Evolutionary conservation across 1,140 invertebrate genomes (phyloP), one percentile per base, ranked within the genome.

Genomic region (Tribolium castaneum): DNA sequence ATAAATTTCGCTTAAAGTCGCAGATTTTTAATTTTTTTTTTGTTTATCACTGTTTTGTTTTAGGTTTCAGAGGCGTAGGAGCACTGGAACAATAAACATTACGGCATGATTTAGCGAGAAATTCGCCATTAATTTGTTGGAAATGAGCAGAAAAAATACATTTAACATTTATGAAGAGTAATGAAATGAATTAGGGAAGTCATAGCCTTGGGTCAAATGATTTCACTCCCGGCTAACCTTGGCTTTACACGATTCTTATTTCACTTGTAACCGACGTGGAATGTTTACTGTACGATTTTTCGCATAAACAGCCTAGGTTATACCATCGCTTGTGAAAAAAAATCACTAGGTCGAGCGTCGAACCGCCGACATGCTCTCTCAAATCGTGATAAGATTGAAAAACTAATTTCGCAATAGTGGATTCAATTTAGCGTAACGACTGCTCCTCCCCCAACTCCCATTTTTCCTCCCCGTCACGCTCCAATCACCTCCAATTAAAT

Each of bases 191-290:
- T 66, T 35, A 35, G 59, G 34, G 59, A 66, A 66, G 59, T 35
- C 6, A 35, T 35, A 66, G 59, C 59, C 59, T 66, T 66, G 59
- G 30, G 59, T n/a, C 30, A 66, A 66, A 66, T 66, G 59, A 66
- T 66, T 66, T 66, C 59, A 66, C 59, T 66, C 25, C 59, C 30
- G 30, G 59, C 9, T 35, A 66, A 66, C 59, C 59, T 66, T 66
- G 59, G 59, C 59, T 66, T 66, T 66, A 66, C 25, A 66, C 59
- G 59, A 66, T 66, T 35, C 59, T 22, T 56, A 39, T 56, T 14
- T 16, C 22, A 14, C 13, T 19, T 16, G 54, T 25, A 19, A 59
- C 9, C 19, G 19, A 25, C 52, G 52, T 19, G 10, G 5, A 59
- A 52, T 52, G 25, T 14, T 52, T 19, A 14, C 12, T 52, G 10